Percentiles rank a stretch among this genome's conserved stretches.
Conservation (phyloP, 2,113 vertebrate genomes). For the Sinocyclocheilus grahami region DNA sequence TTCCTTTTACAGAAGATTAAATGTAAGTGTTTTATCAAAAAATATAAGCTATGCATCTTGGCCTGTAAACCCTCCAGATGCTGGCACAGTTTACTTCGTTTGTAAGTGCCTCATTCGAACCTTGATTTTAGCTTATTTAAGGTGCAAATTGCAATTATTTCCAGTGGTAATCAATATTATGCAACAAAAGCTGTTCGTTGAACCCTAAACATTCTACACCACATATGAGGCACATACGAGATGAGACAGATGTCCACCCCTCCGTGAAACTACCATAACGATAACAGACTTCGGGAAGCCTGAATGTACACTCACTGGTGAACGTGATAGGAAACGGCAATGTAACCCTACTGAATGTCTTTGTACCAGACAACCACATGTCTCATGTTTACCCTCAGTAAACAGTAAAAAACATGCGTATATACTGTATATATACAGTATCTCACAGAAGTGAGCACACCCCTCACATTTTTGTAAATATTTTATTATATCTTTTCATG, state of each 20-base stretch:
- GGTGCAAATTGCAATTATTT: neutral
- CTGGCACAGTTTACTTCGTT: neutral
- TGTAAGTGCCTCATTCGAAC: neutral
- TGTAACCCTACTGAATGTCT: constrained; percentile 57
- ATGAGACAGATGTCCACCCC: neutral
- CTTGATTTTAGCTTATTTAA: neutral
- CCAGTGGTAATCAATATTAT: neutral
- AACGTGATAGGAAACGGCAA: neutral
- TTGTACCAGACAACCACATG: constrained; percentile 18
- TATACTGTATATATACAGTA: neutral
- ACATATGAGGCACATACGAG: neutral
- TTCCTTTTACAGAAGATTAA: neutral
- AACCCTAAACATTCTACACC: constrained; percentile 14
- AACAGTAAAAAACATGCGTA: constrained; percentile 6
- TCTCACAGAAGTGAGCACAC: no score
- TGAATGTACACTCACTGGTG: constrained; percentile 31
- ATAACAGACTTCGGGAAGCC: constrained; percentile 11
- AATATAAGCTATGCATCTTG: neutral
- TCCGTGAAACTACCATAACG: neutral
- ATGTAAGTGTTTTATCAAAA: neutral
- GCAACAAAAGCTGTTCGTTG: constrained; percentile 1
- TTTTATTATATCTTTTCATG: no score
- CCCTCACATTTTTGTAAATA: no score
- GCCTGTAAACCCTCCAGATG: neutral
- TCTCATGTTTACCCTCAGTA: no score